These are phyloP conservation scores for Norana najaformis DNA, from an alignment of 2,888 invertebrate genomes.

Conservation along the genomic window DNA sequence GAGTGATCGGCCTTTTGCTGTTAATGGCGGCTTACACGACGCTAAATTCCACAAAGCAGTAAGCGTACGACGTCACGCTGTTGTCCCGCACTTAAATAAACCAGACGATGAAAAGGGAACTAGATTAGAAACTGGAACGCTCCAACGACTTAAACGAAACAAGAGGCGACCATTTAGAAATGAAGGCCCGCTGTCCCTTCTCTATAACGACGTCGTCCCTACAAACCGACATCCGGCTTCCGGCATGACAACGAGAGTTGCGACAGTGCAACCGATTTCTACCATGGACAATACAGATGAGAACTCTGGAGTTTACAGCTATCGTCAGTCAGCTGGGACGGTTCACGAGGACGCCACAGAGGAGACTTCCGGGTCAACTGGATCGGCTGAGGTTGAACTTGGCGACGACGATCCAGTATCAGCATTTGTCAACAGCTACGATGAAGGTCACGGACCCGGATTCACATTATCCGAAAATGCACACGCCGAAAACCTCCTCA, in stretches of 20 bases:
- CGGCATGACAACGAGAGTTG: not conserved
- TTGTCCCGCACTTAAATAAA: not conserved
- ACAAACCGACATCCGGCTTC: not conserved
- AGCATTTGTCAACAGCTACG: not conserved
- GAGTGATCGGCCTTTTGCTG: not conserved
- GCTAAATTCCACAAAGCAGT: not conserved
- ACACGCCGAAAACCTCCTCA: slow-evolving; percentile 28
- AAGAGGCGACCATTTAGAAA: not conserved
- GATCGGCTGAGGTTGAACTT: not conserved
- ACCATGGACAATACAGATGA: not conserved
- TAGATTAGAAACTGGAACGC: not conserved
- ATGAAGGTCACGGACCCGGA: not conserved
- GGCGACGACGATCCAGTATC: not conserved
- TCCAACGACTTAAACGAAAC: not conserved
- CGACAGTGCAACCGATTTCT: not conserved
- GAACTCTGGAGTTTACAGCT: not conserved
- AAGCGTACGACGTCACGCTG: not conserved
- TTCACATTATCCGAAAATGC: not conserved
- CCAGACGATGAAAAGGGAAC: not conserved
- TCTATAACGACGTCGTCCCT: not conserved
- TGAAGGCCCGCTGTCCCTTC: not conserved
- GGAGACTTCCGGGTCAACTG: not conserved
- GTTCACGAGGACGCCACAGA: not conserved
- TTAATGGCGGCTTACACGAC: not conserved
- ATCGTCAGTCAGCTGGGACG: not conserved